A percentile compares a stretch with the other conserved stretches of the same genome.
These are phyloP conservation scores for Mythimna loreyi DNA, from an alignment of 2,888 invertebrate species.

Conservation along the genomic window DNA sequence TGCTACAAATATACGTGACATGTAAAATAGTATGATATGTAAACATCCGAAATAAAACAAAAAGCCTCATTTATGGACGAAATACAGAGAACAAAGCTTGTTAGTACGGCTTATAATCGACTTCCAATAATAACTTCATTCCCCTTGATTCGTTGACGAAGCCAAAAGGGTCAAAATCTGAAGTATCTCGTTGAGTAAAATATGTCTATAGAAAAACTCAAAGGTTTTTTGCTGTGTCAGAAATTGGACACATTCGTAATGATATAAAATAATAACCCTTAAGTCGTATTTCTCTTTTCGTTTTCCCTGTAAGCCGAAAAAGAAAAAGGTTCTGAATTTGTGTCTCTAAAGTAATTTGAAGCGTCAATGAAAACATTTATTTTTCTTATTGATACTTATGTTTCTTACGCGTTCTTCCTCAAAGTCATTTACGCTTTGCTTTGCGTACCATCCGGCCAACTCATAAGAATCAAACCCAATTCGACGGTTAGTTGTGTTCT, in stretches of 20 bases:
- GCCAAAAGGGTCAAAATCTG: slow-evolving; percentile 5
- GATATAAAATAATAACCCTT: neutral
- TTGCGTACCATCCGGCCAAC: too few species aligned
- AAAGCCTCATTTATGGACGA: slow-evolving; percentile 14
- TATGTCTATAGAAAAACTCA: neutral
- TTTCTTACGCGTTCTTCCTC: too few species aligned
- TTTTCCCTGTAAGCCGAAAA: neutral
- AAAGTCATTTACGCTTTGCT: too few species aligned
- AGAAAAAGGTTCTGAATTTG: slow-evolving; percentile 1
- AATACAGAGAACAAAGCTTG: slow-evolving; percentile 23
- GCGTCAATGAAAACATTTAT: neutral
- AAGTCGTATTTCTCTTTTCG: neutral
- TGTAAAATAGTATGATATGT: too few species aligned
- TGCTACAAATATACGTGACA: too few species aligned
- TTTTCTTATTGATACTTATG: neutral
- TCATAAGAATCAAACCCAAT: too few species aligned
- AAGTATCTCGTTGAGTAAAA: slow-evolving; percentile 1
- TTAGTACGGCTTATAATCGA: slow-evolving; percentile 21
- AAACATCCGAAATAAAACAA: neutral
- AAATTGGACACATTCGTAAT: neutral
- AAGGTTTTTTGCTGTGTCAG: neutral
- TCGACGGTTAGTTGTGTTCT: too few species aligned
- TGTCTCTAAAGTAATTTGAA: neutral
- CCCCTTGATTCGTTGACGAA: slow-evolving; percentile 13
- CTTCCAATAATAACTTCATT: slow-evolving; percentile 33